phyloP scores from a whole-genome alignment of 2,113 vertebrate genomes.

The Fregetta grallaria region DNA sequence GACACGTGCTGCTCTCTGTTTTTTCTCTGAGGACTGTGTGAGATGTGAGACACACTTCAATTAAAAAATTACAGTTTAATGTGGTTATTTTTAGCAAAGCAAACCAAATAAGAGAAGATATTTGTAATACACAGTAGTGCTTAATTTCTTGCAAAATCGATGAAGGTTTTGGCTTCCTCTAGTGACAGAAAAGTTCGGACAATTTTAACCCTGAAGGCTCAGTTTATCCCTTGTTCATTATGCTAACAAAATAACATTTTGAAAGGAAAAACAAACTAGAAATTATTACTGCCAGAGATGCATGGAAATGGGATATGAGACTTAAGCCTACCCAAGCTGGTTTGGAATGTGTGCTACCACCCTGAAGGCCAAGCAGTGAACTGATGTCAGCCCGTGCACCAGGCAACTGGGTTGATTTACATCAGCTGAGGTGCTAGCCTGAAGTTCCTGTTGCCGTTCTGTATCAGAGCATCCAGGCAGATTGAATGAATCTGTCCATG shows the following conservation, averaged over 20 bases:
- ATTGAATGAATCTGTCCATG: not conserved
- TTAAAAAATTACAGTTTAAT: not conserved
- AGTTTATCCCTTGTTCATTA: constrained; percentile 48
- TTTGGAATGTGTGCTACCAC: not conserved
- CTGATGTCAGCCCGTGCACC: not conserved
- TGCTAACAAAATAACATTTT: not conserved
- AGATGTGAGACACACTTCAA: not conserved
- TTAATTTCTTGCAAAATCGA: constrained; percentile 47
- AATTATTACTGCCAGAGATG: not conserved
- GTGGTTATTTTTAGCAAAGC: constrained; percentile 42
- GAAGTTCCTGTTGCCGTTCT: not conserved
- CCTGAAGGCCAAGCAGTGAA: not conserved
- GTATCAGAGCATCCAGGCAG: not conserved
- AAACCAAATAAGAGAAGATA: not conserved
- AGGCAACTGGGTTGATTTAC: not conserved
- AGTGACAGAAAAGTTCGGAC: not conserved
- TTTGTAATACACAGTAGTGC: not conserved
- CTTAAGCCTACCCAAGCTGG: not conserved
- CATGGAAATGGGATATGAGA: not conserved
- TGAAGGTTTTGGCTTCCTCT: constrained; percentile 52
- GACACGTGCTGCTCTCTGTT: not conserved
- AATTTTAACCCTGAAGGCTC: constrained; percentile 6
- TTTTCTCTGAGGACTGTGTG: not conserved
- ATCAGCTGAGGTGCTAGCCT: not conserved
- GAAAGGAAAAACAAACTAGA: constrained; percentile 41